Evolutionary conservation across 2,797 vertebrate species (phyloP).

Genomic region (Picus viridis): DNA sequence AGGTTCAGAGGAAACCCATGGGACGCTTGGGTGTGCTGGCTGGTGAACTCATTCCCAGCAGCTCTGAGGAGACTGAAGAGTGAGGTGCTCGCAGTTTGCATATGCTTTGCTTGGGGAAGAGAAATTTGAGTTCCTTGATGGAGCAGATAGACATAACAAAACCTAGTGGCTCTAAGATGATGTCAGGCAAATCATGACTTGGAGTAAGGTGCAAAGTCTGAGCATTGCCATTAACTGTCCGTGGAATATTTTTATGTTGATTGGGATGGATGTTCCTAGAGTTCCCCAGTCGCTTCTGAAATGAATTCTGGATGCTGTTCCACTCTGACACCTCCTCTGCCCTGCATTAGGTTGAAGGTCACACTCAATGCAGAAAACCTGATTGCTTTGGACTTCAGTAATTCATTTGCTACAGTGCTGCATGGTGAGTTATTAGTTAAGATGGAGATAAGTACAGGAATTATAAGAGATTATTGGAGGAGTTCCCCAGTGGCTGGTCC

Average conservation of each 20-base stretch:
- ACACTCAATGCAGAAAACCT: background rate
- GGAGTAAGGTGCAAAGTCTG: background rate
- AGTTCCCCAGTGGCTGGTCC: background rate
- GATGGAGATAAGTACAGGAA: constrained; percentile 9
- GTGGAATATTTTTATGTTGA: background rate
- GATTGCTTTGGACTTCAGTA: background rate
- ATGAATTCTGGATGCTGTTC: background rate
- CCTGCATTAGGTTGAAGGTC: background rate
- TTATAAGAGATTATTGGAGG: background rate
- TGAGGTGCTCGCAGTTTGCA: background rate
- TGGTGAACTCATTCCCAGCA: background rate
- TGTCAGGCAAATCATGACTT: background rate
- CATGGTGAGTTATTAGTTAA: constrained; percentile 4
- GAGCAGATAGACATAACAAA: background rate
- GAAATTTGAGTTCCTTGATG: background rate
- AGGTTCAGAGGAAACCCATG: background rate
- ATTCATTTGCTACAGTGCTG: background rate
- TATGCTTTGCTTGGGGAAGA: background rate
- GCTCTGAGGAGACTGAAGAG: background rate
- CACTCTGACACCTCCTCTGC: background rate
- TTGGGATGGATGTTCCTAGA: background rate
- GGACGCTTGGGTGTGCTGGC: background rate
- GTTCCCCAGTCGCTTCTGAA: background rate
- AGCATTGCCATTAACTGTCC: background rate
- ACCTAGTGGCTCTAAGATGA: background rate